These are phyloP conservation scores for Hormiphora californensis DNA, from an alignment of 37 sponge, comb jelly and placozoan species.

Conservation along the genomic window DNA sequence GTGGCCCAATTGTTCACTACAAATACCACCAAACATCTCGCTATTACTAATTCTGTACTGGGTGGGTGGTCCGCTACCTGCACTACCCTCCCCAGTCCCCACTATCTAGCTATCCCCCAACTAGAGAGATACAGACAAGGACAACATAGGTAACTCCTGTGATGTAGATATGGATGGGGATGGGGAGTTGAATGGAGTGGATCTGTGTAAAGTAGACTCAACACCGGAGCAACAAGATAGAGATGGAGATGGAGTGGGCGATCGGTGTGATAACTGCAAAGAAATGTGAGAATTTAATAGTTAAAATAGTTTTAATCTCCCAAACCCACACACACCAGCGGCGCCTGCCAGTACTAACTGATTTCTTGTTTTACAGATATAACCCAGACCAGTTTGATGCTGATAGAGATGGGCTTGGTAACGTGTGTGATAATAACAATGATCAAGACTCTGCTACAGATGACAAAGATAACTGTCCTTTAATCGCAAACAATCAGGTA, in stretches of 20 bases:
- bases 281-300: not conserved
- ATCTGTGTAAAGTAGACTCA: not conserved
- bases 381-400: slow-evolving; percentile 22
- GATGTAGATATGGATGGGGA: slow-evolving; percentile 45
- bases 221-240: not conserved
- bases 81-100: not conserved
- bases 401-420: slow-evolving; percentile 28
- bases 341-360: no score
- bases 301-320: not conserved
- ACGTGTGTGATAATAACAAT: slow-evolving; percentile 32
- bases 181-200: not conserved
- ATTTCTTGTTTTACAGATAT: not conserved
- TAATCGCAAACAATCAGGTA: slow-evolving; percentile 6
- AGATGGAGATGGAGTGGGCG: slow-evolving; percentile 50
- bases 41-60: no score
- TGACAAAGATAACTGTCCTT: slow-evolving; percentile 7
- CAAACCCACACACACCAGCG: not conserved
- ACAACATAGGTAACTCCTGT: slow-evolving; percentile 39
- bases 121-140: not conserved
- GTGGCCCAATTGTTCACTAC: no score
- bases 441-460: slow-evolving; percentile 35
- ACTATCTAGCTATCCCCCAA: not conserved
- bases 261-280: slow-evolving; percentile 21
- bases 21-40: no score
- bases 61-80: no score